Conservation (phyloP, 37 sponge, comb jelly and placozoan genomes). For the Aplysina aerophoba region DNA sequence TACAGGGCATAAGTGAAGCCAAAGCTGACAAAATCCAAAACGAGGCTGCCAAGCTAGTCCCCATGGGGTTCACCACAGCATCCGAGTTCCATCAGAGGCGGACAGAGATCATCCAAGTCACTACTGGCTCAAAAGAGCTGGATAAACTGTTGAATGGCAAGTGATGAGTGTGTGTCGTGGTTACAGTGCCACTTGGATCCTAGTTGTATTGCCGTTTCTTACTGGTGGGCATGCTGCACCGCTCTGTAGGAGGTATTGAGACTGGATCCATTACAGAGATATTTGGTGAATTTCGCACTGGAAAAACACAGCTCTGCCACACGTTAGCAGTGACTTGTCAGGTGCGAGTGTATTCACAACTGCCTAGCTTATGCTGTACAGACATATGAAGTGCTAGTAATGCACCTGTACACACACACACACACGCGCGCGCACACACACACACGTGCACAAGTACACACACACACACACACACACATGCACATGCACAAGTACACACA, state of each 20-base stretch:
- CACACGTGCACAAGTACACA: no score
- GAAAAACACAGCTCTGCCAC: slow-evolving; percentile 99
- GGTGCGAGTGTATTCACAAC: slow-evolving; percentile 32
- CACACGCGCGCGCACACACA: no score
- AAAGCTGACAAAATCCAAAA: slow-evolving; percentile 96
- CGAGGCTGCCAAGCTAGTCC: slow-evolving; percentile 93
- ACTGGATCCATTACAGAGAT: slow-evolving; percentile 99
- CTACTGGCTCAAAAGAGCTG: slow-evolving; percentile 96
- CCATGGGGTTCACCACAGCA: slow-evolving; percentile 99
- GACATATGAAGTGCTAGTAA: no score
- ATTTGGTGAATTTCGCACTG: slow-evolving; percentile 98
- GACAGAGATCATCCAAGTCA: slow-evolving; percentile 95
- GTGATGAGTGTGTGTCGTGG: neutral
- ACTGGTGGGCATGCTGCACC: neutral
- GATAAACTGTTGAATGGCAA: slow-evolving; percentile 84
- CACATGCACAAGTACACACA: no score
- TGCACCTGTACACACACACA: no score
- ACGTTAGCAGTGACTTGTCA: slow-evolving; percentile 98
- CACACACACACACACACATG: no score
- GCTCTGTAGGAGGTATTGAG: slow-evolving; percentile 89
- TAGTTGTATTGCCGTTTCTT: neutral
- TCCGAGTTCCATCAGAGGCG: slow-evolving; percentile 96
- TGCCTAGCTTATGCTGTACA: no score
- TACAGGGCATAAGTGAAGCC: slow-evolving; percentile 94
- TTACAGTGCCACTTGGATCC: neutral